A percentile compares a stretch with the other conserved stretches of the same genome.
Conservation (phyloP, 2,113 vertebrate genomes). For the Enhydra lutris region DNA sequence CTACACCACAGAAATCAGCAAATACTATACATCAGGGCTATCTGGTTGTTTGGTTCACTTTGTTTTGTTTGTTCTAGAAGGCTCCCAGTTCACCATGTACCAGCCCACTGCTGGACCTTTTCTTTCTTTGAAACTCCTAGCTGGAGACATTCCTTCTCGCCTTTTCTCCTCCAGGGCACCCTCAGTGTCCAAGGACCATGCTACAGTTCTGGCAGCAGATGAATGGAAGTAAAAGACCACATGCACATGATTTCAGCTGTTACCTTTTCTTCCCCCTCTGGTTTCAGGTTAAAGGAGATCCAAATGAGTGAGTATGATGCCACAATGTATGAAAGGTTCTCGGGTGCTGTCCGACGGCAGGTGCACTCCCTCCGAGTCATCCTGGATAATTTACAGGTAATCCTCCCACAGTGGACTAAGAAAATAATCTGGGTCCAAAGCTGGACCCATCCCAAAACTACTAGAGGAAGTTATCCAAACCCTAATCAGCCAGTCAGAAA, state of each 20-base stretch:
- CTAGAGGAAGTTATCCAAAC: neutral
- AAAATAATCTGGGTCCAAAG: neutral
- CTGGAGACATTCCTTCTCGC: neutral
- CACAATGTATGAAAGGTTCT: conserved; percentile 91
- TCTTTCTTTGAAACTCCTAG: neutral
- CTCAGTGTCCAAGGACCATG: neutral
- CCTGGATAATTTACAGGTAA: conserved; percentile 95
- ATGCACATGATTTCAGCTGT: neutral
- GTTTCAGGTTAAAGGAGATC: conserved; percentile 92
- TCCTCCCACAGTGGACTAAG: neutral
- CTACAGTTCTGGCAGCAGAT: neutral
- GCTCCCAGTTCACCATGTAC: neutral
- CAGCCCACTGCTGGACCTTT: neutral
- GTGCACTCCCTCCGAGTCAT: conserved; percentile 94
- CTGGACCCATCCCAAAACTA: neutral
- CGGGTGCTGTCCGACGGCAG: conserved; percentile 90
- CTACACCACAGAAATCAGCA: neutral
- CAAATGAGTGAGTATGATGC: conserved; percentile 97
- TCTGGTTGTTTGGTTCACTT: neutral
- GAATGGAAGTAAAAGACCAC: neutral
- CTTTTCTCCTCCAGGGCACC: neutral
- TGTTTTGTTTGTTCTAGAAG: neutral
- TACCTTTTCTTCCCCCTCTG: neutral
- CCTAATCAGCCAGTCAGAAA: neutral
- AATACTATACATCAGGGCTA: neutral